Evolutionary conservation across 2,113 vertebrate genomes (phyloP), one percentile per base, ranked within the genome.

Genomic region (Elaphurus davidianus): DNA sequence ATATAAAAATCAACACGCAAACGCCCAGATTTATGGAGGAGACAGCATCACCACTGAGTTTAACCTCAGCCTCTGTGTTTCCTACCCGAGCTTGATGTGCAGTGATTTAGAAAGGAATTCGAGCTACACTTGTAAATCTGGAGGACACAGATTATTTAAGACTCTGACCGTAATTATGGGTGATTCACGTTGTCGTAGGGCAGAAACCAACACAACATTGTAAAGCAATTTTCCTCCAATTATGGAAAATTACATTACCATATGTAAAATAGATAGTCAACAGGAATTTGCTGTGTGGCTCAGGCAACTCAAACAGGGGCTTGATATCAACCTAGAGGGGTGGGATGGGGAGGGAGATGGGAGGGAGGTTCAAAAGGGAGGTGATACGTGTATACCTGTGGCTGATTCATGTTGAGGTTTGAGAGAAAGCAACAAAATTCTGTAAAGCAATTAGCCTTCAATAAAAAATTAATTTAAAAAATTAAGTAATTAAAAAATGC

Each of bases 1-100:
- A 97, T 94, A 86, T 14, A 36, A 86, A 96, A 23, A 79, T 55
- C 96, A 95, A 83, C 21, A 25, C 12, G 54, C 27, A 50, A 94
- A 79, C 1, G 6, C 52, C 50, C 43, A 30, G 95, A 90, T 95
- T 89, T 93, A 95, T 55, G 89, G 81, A 84, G 67, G 17, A 91
- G 84, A 78, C 45, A 9, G 52, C 33, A 54, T 62, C 36, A 33
- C 5, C 13, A 62, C 88, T 74, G 52, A 81, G 54, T 64, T 96
- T 90, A 91, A 84, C 83, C 83, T 94, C 25, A 7, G 62, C 19
- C 15, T 67, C 87, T 96, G 59, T 5, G 64, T 91, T 60, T 76
- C 50, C 47, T 30, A 19, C 52, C n/a, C 28, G 40, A 62, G 81
- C 43, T 52, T 87, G 78, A 81, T 83, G 90, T 57, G 60, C 82